Percentiles rank a stretch among this genome's conserved stretches.
These are phyloP conservation scores for Lithobates sylvaticus DNA, from an alignment of 2,797 vertebrate genomes.

Conservation along the genomic window DNA sequence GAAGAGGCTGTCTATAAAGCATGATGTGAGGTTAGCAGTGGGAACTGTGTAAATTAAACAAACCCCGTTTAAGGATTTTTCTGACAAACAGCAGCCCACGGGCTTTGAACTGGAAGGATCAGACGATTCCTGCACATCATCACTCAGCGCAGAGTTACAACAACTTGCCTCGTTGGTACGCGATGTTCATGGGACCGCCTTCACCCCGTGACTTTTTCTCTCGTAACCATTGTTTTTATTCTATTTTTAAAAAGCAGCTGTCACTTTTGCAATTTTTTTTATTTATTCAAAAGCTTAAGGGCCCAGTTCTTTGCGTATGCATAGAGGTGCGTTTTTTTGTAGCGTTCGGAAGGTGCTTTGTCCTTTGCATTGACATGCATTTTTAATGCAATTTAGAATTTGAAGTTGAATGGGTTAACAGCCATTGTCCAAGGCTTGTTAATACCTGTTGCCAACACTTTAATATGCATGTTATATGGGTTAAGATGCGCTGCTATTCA, in stretches of 20 bases:
- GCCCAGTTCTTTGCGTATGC: no score
- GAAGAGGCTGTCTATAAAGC: conserved; percentile 23
- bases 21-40: conserved; percentile 35
- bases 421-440: no score
- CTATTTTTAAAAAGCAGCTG: background rate
- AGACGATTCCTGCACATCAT: conserved; percentile 53
- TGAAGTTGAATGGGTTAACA: no score
- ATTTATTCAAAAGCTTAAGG: background rate
- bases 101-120: conserved; percentile 49
- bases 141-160: conserved; percentile 25
- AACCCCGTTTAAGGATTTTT: conserved; percentile 41
- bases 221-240: background rate
- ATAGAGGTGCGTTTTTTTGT: no score
- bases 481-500: no score
- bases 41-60: conserved; percentile 53
- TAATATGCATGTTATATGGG: no score
- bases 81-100: conserved; percentile 58
- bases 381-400: no score
- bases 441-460: no score
- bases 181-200: conserved; percentile 3
- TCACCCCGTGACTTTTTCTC: conserved; percentile 5
- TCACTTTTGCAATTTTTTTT: background rate
- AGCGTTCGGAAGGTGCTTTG: no score
- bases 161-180: background rate
- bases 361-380: no score